Conservation (phyloP, 2,113 vertebrate genomes). For the Chloropsis hardwickii region DNA sequence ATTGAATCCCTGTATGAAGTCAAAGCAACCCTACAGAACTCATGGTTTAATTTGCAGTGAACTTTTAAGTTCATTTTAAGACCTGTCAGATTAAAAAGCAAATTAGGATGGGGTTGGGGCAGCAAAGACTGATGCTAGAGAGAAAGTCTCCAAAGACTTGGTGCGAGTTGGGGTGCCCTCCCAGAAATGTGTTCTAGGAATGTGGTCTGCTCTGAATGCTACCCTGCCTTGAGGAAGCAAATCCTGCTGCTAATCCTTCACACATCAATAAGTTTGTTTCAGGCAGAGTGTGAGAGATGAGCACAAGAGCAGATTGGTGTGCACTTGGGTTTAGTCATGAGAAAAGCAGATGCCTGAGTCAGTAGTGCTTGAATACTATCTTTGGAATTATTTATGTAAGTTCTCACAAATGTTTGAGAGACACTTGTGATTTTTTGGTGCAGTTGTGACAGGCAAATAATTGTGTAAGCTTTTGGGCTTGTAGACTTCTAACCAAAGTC, state of each 20-base stretch:
- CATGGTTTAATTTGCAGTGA: not conserved
- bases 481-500: not conserved
- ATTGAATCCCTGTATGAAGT: not conserved
- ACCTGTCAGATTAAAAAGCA: not conserved
- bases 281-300: not conserved
- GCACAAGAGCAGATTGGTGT: not conserved
- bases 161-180: accelerated
- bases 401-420: not conserved
- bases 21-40: not conserved
- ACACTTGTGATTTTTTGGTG: not conserved
- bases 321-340: not conserved
- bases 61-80: not conserved
- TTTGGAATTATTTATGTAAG: not conserved
- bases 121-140: not conserved
- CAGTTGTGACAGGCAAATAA: not conserved
- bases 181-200: not conserved
- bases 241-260: not conserved
- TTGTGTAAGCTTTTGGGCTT: not conserved
- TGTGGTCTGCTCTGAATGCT: not conserved
- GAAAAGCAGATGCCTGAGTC: not conserved
- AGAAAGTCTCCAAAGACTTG: not conserved
- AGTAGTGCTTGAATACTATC: not conserved
- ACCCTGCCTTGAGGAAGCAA: not conserved
- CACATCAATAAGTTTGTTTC: not conserved
- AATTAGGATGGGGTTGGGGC: not conserved